Evolutionary conservation across 2,113 vertebrate genomes (phyloP).

Genomic region (Taurulus bubalis): DNA sequence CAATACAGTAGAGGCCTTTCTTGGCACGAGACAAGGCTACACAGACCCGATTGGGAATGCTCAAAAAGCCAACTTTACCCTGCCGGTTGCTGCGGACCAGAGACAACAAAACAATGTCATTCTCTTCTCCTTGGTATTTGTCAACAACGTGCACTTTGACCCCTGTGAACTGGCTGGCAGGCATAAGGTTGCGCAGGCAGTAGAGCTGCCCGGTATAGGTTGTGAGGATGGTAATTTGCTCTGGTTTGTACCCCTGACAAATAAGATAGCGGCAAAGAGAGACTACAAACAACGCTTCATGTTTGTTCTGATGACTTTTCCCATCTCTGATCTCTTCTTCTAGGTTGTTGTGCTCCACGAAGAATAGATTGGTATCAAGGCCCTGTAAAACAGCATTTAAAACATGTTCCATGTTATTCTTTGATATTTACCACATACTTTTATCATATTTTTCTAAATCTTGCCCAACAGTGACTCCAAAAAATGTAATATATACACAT

Average conservation of each 20-base stretch:
- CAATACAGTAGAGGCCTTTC: slow-evolving; percentile 92
- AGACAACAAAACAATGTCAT: slow-evolving; percentile 94
- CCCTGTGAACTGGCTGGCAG: slow-evolving; percentile 84
- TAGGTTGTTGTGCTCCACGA: slow-evolving; percentile 87
- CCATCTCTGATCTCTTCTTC: slow-evolving; percentile 91
- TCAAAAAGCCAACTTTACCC: slow-evolving; percentile 89
- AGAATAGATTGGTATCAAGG: slow-evolving; percentile 89
- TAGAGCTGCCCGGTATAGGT: slow-evolving; percentile 93
- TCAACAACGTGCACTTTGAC: slow-evolving; percentile 95
- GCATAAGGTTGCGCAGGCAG: slow-evolving; percentile 90
- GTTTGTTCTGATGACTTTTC: slow-evolving; percentile 90
- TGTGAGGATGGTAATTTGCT: slow-evolving; percentile 95
- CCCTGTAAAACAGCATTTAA: slow-evolving; percentile 82
- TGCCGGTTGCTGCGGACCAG: slow-evolving; percentile 92
- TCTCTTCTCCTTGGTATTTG: slow-evolving; percentile 98
- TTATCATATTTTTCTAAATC: background rate
- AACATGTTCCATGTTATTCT: slow-evolving; percentile 9
- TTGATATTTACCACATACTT: background rate
- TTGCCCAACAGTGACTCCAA: background rate
- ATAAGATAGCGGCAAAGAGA: slow-evolving; percentile 90
- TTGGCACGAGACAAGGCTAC: slow-evolving; percentile 95
- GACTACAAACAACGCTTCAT: slow-evolving; percentile 92
- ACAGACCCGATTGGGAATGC: slow-evolving; percentile 92
- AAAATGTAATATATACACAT: background rate
- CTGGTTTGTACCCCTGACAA: slow-evolving; percentile 89